These are phyloP conservation scores for Lacanobia wlatinum DNA, from an alignment of 2,888 invertebrate genomes.

Conservation along the genomic window DNA sequence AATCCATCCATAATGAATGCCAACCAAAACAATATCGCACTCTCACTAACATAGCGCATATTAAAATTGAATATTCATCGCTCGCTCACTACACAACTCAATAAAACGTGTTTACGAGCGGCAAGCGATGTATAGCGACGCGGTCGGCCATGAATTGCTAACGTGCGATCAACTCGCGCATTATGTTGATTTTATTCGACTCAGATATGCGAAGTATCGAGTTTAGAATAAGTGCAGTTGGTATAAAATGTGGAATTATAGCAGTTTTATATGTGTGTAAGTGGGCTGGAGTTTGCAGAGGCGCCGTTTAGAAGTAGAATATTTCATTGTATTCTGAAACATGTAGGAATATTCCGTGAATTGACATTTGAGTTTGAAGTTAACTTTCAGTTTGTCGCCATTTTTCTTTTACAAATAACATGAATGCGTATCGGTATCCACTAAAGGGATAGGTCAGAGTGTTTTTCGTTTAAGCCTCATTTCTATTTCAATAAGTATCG, in stretches of 20 bases:
- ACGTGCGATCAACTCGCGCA: no score
- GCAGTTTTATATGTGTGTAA: slow-evolving; percentile 20
- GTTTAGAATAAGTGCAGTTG: slow-evolving; percentile 46
- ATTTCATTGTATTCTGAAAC: background rate
- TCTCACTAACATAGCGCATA: slow-evolving; percentile 61
- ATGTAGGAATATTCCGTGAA: background rate
- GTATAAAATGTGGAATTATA: slow-evolving; percentile 49
- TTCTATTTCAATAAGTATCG: no score
- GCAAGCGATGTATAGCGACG: no score
- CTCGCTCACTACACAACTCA: slow-evolving; percentile 78
- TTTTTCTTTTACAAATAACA: no score
- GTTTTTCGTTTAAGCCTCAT: no score
- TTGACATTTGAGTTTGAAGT: no score
- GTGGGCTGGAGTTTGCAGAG: background rate
- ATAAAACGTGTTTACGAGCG: no score
- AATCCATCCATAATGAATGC: no score
- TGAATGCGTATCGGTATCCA: no score
- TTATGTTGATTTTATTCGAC: slow-evolving; percentile 68
- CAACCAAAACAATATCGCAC: slow-evolving; percentile 42
- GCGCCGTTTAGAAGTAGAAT: background rate
- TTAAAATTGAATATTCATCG: slow-evolving; percentile 86
- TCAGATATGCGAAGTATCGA: slow-evolving; percentile 59
- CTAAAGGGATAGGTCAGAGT: no score
- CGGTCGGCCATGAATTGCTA: no score
- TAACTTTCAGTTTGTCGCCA: no score